Evolutionary conservation across 1,140 invertebrate genomes (phyloP).

Genomic region (Leptonema lineaticorne): DNA sequence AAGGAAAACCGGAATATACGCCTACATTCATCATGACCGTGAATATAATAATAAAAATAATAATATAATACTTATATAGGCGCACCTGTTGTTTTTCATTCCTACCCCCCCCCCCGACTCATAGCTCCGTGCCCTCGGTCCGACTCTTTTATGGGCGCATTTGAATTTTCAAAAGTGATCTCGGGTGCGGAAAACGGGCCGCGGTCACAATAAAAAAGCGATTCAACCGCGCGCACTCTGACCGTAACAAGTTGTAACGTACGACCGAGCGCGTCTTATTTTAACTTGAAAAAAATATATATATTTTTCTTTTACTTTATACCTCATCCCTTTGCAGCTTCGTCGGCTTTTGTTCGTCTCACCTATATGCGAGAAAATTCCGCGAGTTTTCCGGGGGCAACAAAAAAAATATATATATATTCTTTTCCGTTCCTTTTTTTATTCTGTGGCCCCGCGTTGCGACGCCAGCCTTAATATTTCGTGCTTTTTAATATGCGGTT

Average conservation of each 20-base stretch:
- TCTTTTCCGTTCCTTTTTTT: not conserved
- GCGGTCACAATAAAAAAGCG: conserved; percentile 39
- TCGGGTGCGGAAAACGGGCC: not conserved
- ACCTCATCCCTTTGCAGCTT: not conserved
- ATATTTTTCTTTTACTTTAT: not conserved
- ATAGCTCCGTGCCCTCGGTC: too few species aligned
- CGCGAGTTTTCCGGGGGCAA: not conserved
- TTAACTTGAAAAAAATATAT: not conserved
- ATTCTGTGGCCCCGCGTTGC: too few species aligned
- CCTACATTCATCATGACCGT: conserved; percentile 31
- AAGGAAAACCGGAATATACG: too few species aligned
- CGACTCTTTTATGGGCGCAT: conserved; percentile 35
- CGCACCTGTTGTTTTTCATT: conserved; percentile 42
- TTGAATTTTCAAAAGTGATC: conserved; percentile 35
- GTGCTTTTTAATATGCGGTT: too few species aligned
- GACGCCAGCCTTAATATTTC: too few species aligned
- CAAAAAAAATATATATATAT: not conserved
- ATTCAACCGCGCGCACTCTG: conserved; percentile 37
- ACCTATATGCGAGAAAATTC: not conserved
- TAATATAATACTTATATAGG: too few species aligned
- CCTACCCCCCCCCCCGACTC: too few species aligned
- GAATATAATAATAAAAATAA: too few species aligned
- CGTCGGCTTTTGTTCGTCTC: not conserved
- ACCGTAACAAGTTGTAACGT: conserved; percentile 41
- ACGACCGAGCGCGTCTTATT: conserved; percentile 22